Conservation (phyloP, 2,888 invertebrate genomes). For the Athalia cordata region DNA sequence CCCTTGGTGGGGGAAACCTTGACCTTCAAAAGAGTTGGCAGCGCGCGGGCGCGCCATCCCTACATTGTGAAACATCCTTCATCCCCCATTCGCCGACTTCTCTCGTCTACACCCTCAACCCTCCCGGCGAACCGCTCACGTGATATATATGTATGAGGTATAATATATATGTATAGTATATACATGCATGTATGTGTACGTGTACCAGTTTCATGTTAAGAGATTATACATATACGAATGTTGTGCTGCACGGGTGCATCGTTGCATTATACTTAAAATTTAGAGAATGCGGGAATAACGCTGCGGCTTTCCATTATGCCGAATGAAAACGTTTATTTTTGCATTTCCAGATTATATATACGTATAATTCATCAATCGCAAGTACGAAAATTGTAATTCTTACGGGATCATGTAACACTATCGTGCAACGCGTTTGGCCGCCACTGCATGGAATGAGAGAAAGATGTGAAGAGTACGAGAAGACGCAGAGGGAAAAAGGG, state of each 20-base stretch:
- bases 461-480: background rate
- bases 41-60: background rate
- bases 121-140: background rate
- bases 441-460: too few relatives aligned
- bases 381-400: too few relatives aligned
- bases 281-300: too few relatives aligned
- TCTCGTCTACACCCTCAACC: background rate
- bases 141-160: background rate
- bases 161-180: background rate
- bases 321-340: too few relatives aligned
- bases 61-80: background rate
- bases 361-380: too few relatives aligned
- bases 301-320: too few relatives aligned
- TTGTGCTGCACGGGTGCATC: too few relatives aligned
- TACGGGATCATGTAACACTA: too few relatives aligned
- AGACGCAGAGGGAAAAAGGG: conserved; percentile 44
- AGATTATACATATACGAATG: too few relatives aligned
- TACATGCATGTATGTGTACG: background rate
- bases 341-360: too few relatives aligned
- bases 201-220: background rate
- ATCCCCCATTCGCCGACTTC: background rate
- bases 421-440: too few relatives aligned
- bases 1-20: conserved; percentile 4
- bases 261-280: too few relatives aligned
- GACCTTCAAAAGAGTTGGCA: conserved; percentile 33